Conservation (phyloP, 2,888 invertebrate genomes). For the Alviniconcha strummeri region DNA sequence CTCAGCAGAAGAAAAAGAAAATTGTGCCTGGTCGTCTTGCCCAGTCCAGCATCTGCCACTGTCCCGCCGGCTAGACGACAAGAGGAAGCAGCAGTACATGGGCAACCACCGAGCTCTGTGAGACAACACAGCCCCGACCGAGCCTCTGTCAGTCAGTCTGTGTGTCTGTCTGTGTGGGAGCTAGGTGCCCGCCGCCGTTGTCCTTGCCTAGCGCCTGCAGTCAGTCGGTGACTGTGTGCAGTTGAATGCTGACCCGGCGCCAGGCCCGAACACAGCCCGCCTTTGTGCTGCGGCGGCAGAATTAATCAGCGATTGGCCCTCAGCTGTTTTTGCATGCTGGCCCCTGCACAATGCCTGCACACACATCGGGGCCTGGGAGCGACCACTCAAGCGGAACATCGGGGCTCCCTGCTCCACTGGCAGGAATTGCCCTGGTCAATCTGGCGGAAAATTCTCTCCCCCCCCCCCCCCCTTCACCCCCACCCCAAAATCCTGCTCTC, state of each 20-base stretch:
- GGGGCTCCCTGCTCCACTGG: constrained; percentile 22
- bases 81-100: no score
- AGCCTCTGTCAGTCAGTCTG: no score
- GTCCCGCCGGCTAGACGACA: no score
- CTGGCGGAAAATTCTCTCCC: constrained; percentile 33
- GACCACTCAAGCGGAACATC: constrained; percentile 31
- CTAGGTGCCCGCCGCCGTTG: no score
- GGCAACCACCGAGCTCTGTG: no score
- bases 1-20: no score
- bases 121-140: no score
- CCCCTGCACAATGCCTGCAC: constrained; percentile 20
- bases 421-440: constrained; percentile 35
- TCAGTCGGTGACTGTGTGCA: background rate
- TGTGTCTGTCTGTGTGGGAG: no score
- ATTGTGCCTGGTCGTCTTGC: no score
- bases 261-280: constrained; percentile 1
- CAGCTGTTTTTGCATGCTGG: constrained; percentile 32
- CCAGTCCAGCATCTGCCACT: no score
- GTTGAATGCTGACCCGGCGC: constrained; percentile 28
- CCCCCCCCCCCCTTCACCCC: constrained; percentile 12
- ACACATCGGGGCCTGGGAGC: constrained; percentile 22
- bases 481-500: background rate
- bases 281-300: constrained; percentile 26
- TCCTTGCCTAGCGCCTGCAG: no score
- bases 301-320: constrained; percentile 36